Conservation (phyloP, 2,797 vertebrate species). For the Momotus momota region DNA sequence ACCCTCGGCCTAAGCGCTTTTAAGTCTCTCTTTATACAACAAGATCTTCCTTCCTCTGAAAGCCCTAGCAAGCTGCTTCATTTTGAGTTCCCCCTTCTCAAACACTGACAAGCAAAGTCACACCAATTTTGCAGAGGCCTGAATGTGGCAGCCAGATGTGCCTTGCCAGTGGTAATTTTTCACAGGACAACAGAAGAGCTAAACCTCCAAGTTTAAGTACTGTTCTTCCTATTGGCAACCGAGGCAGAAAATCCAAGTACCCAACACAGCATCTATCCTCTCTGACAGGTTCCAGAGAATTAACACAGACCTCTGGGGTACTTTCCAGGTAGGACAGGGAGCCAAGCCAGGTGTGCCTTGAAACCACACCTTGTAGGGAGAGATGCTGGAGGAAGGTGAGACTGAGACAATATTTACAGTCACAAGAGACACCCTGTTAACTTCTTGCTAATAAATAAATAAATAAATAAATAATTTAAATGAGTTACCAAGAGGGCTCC, state of each 20-base stretch:
- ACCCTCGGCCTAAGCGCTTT: not conserved
- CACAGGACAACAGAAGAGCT: not conserved
- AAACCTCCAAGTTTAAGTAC: not conserved
- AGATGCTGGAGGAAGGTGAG: not conserved
- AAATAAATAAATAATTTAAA: not conserved
- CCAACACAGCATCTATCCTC: not conserved
- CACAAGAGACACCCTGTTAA: not conserved
- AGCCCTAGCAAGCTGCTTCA: not conserved
- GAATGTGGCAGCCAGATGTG: rapidly evolving
- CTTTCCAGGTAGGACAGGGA: not conserved
- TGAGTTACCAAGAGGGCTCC: not conserved
- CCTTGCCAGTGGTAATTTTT: not conserved
- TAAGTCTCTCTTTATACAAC: not conserved
- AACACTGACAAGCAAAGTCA: not conserved
- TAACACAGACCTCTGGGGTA: not conserved
- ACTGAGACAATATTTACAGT: not conserved
- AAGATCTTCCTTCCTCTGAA: not conserved
- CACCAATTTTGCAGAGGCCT: not conserved
- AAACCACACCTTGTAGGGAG: not conserved
- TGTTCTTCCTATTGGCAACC: not conserved
- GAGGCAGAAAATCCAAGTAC: not conserved
- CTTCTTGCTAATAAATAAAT: not conserved
- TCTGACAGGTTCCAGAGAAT: not conserved
- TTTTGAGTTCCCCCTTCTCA: not conserved
- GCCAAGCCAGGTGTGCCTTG: not conserved